Evolutionary conservation across 2,113 vertebrate species (phyloP), one percentile per base, ranked within the genome.

Genomic region (Orycteropus afer): DNA sequence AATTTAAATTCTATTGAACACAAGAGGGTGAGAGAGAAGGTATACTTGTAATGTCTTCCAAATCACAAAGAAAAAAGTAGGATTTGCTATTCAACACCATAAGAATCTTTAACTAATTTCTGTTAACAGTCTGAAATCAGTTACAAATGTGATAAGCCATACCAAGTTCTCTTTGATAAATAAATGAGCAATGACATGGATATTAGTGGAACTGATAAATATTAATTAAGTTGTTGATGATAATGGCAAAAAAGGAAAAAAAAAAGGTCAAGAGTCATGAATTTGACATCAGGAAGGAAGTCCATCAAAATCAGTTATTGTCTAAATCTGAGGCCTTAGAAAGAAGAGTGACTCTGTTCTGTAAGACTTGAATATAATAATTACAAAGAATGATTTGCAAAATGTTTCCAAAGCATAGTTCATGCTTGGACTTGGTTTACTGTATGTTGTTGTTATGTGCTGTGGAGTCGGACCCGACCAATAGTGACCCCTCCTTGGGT

Each of bases 221-320:
- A 95, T 96, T 95, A 97, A 96, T 83, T 96, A 90, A 95, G 92
- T 95, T 92, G 34, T 88, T 89, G 61, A 37, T 95, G 63, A 79
- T 86, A 27, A 51, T 42, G 25, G 25, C 25, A 61, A 61, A 61
- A 61, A 47, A 91, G 71, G 22, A 37, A 25, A 90, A 42, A 69
- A 90, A 93, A 57, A 89, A 59, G 20, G 5, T 77, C 76, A 59
- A 49, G n/a, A 93, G 59, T 94, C 15, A 89, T 20, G 29, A 93
- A 86, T 86, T 83, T 17, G 18, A n/a, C 32, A 25, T 94, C 69
- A 92, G 79, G 34, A 95, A 17, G 47, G 11, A 82, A 92, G 47
- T 49, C 40, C 37, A 73, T 96, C 81, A 69, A 65, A 87, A 88
- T 88, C 10, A 86, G 57, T 84, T 87, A 93, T 73, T 86, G 11